These are phyloP conservation scores for Synergus japonicus DNA, from an alignment of 2,888 invertebrate genomes.

Conservation along the genomic window DNA sequence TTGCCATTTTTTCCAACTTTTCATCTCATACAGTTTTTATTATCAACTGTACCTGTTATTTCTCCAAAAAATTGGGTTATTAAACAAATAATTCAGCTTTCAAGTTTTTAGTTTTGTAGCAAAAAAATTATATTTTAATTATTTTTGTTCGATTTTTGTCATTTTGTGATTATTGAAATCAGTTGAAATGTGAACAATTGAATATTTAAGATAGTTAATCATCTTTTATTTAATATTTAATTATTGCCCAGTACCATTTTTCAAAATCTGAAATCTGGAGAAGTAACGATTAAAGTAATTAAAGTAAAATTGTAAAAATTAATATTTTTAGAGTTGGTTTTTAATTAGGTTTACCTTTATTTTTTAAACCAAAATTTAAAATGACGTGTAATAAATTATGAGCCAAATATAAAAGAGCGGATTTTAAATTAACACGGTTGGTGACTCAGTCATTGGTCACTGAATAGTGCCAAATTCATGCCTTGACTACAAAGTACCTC, in stretches of 20 bases:
- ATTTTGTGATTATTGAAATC: not conserved
- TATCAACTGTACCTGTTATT: not conserved
- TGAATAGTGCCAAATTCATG: slow-evolving; percentile 32
- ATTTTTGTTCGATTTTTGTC: no score
- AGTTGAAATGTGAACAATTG: not conserved
- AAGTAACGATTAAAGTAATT: not conserved
- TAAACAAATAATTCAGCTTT: not conserved
- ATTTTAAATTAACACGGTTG: slow-evolving; percentile 18
- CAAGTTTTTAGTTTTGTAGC: no score
- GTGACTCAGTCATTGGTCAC: slow-evolving; percentile 24
- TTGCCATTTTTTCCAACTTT: not conserved
- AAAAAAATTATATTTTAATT: no score
- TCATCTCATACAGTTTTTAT: not conserved
- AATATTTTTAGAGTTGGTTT: not conserved
- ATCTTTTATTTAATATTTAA: not conserved
- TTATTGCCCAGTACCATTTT: not conserved
- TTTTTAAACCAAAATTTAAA: not conserved
- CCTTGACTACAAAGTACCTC: slow-evolving; percentile 16
- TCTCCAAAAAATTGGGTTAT: not conserved
- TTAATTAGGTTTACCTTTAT: not conserved
- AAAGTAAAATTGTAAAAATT: not conserved
- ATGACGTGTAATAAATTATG: not conserved
- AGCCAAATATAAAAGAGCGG: not conserved
- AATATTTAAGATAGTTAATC: not conserved
- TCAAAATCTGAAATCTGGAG: no score